Evolutionary conservation across 2,888 invertebrate genomes (phyloP).

Genomic region (Sceliomorpha sp.): DNA sequence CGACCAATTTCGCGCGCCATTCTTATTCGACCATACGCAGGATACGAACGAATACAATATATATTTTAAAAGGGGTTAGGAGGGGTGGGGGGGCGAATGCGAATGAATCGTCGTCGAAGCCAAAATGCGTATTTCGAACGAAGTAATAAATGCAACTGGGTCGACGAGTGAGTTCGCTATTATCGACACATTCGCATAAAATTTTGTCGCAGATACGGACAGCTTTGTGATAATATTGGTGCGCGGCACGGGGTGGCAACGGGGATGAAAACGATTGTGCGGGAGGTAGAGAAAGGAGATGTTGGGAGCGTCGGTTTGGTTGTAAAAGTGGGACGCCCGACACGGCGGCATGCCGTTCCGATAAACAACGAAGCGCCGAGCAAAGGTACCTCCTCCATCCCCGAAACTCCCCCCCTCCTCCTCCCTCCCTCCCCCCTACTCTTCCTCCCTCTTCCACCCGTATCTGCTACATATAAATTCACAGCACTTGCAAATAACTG

Average conservation of each 20-base stretch:
- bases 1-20: constrained; percentile 27
- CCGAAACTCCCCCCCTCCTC: constrained; percentile 50
- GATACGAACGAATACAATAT: constrained; percentile 23
- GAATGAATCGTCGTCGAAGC: constrained; percentile 13
- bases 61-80: too few species aligned
- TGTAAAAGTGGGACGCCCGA: constrained; percentile 60
- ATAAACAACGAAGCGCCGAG: constrained; percentile 69
- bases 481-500: constrained; percentile 72
- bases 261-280: constrained; percentile 33
- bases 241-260: not conserved
- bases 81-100: too few species aligned
- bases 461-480: constrained; percentile 70
- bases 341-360: constrained; percentile 64
- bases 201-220: constrained; percentile 28
- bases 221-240: constrained; percentile 20
- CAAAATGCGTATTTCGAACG: constrained; percentile 23
- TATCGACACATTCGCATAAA: constrained; percentile 38
- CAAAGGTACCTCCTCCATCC: constrained; percentile 59
- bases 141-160: constrained; percentile 32
- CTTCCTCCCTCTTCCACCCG: constrained; percentile 47
- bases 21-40: too few species aligned
- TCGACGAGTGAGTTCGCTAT: constrained; percentile 29
- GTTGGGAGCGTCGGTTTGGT: constrained; percentile 22
- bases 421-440: constrained; percentile 43
- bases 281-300: constrained; percentile 22